A percentile compares a stretch with the other conserved stretches of the same genome.
Evolutionary conservation across 2,113 vertebrate genomes (phyloP).

Genomic region (Dolichallabes microphthalmus): DNA sequence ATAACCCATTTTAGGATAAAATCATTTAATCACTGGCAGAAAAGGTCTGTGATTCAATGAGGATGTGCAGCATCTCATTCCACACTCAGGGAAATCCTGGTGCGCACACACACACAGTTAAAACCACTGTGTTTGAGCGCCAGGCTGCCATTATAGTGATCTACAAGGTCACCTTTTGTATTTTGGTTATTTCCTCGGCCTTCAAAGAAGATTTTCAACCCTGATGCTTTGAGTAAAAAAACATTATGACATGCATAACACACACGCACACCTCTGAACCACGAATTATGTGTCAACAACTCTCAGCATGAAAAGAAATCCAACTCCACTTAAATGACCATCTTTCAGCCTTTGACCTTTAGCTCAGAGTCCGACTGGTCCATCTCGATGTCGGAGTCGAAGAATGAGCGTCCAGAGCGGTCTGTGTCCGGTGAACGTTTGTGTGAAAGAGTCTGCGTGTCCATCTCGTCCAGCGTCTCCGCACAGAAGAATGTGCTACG

Average conservation of each 20-base stretch:
- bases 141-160: background rate
- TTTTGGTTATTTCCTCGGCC: background rate
- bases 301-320: background rate
- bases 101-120: background rate
- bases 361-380: constrained; percentile 85
- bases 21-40: background rate
- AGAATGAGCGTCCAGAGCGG: constrained; percentile 84
- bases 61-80: background rate
- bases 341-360: constrained; percentile 74
- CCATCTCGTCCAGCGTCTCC: constrained; percentile 89
- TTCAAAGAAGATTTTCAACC: background rate
- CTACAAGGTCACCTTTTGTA: background rate
- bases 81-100: background rate
- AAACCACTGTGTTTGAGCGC: background rate
- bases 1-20: background rate
- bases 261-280: background rate
- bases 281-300: background rate
- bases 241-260: background rate
- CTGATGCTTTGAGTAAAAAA: background rate
- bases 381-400: constrained; percentile 91
- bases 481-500: constrained; percentile 89
- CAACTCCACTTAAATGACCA: background rate
- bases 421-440: constrained; percentile 79
- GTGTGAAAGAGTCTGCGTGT: constrained; percentile 69
- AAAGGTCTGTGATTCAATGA: background rate